These are phyloP conservation scores for Tetranychus cinnabarinus DNA, from an alignment of 1,140 invertebrate species.

Conservation along the genomic window DNA sequence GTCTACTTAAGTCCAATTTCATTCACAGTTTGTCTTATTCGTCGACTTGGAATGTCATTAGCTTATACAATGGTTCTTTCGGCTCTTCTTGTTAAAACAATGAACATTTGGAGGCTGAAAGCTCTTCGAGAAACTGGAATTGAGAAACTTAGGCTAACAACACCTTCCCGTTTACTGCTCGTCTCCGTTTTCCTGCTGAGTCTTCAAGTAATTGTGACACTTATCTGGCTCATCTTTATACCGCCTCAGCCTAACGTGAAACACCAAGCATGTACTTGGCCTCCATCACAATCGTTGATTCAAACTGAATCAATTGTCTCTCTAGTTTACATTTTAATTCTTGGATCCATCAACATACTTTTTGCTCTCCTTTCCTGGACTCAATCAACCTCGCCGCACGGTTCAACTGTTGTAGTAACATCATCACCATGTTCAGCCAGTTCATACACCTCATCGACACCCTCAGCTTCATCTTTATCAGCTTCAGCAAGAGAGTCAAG, in stretches of 20 bases:
- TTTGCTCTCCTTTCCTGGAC: constrained; percentile 23
- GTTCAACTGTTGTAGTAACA: too few relatives aligned
- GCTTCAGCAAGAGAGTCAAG: constrained; percentile 21
- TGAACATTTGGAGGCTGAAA: constrained; percentile 22
- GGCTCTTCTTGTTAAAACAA: constrained; percentile 25
- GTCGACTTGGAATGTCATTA: constrained; percentile 22
- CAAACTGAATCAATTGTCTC: constrained; percentile 25
- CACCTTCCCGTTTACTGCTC: constrained; percentile 22
- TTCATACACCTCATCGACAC: too few relatives aligned
- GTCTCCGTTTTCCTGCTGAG: constrained; percentile 20
- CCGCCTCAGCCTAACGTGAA: constrained; percentile 17
- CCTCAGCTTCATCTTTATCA: neutral
- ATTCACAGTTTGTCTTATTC: constrained; percentile 19
- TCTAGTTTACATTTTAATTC: constrained; percentile 25
- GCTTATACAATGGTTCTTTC: constrained; percentile 25
- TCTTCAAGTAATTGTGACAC: constrained; percentile 24
- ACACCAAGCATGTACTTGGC: constrained; percentile 15
- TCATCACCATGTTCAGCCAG: too few relatives aligned
- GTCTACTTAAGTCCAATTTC: constrained; percentile 24
- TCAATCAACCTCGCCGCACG: constrained; percentile 1
- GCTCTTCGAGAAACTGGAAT: constrained; percentile 16
- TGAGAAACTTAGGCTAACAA: constrained; percentile 17
- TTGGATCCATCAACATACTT: constrained; percentile 21
- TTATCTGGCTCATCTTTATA: constrained; percentile 24
- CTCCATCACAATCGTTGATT: constrained; percentile 16